phyloP scores from a whole-genome alignment of 2,888 invertebrate genomes.

The Cheilosia urbana region DNA sequence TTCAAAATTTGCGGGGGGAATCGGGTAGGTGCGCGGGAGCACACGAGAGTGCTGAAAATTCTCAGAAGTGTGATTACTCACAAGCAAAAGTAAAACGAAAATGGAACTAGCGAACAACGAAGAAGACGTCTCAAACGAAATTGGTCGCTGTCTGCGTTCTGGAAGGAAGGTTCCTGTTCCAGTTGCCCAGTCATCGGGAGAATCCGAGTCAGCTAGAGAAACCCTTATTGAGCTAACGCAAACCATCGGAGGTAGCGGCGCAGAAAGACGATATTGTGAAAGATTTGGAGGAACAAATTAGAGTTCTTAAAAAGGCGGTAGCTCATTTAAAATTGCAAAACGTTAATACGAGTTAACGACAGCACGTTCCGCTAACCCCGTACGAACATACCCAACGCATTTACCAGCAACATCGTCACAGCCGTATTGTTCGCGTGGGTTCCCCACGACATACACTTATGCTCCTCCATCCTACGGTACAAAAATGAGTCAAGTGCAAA shows the following conservation, averaged over 20 bases:
- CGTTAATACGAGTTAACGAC: not conserved
- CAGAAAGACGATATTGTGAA: too few relatives aligned
- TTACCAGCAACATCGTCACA: slow-evolving; percentile 2
- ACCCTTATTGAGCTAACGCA: not conserved
- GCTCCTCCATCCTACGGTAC: not conserved
- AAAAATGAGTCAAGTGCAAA: not conserved
- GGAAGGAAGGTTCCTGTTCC: not conserved
- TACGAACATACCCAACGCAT: not conserved
- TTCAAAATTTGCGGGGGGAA: too few relatives aligned
- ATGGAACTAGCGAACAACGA: not conserved
- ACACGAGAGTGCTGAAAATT: slow-evolving; percentile 1
- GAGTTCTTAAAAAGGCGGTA: too few relatives aligned
- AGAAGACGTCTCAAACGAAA: not conserved
- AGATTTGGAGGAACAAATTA: not conserved
- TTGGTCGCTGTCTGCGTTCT: not conserved
- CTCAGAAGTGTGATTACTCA: slow-evolving; percentile 2
- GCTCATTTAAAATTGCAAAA: too few relatives aligned
- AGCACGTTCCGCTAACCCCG: not conserved
- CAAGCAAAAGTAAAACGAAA: not conserved
- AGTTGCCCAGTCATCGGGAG: not conserved
- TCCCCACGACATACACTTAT: not conserved
- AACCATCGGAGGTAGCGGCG: not conserved
- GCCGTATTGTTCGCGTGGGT: not conserved
- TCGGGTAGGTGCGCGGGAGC: too few relatives aligned
- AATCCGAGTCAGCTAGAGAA: not conserved